Base-by-base conservation (phyloP, 2,797 vertebrate genomes). In the Astyanax mexicanus region DNA sequence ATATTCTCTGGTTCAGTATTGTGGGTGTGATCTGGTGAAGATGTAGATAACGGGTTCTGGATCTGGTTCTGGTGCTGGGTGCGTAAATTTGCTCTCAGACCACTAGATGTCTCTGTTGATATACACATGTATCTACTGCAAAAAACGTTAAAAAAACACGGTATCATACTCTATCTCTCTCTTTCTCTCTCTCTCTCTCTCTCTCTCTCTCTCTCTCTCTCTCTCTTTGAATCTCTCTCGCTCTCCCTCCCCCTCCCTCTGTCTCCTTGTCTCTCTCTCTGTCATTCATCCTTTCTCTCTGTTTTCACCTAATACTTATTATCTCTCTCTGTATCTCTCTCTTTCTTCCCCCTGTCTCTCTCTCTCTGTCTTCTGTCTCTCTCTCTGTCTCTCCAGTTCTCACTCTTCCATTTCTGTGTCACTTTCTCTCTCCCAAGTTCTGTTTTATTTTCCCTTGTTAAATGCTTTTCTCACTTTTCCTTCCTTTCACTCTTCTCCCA, bases 91-190 rank as follows among this genome's bases (percentile, higher is more conserved):
- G 29, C 29, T 5, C 5, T 32, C 29, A 32, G 44, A 4, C 58
- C 71, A 73, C 71, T 72, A 72, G 70, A 72, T 42, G 70, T 49
- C 70, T 61, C 70, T 72, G 44, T 51, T 27, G 70, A 40, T 52
- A 38, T 2, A 10, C 25, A 54, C 3, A 11, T 12, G 6, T 1
- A 5, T 23, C n/a, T 27, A 35, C 55, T 58, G 29, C 49, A 51
- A 5, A 2, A n/a, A 21, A 27, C n/a, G n/a, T n/a, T n/a, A 47
- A 47, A 32, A 2, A 32, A 32, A 32, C 29, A 32, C 29, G 32
- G 29, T 2, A 32, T 32, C 29, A 32, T 32, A 27, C 51, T 12
- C 51, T 23, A 11, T 21, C 47, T 45, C 61, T 65, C 61, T 65
- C 11, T 23, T 15, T 44, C 64, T 67, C 25, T 66, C 25, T 65